Evolutionary conservation across 2,113 vertebrate genomes (phyloP).

Genomic region (Oenanthe oenanthe): DNA sequence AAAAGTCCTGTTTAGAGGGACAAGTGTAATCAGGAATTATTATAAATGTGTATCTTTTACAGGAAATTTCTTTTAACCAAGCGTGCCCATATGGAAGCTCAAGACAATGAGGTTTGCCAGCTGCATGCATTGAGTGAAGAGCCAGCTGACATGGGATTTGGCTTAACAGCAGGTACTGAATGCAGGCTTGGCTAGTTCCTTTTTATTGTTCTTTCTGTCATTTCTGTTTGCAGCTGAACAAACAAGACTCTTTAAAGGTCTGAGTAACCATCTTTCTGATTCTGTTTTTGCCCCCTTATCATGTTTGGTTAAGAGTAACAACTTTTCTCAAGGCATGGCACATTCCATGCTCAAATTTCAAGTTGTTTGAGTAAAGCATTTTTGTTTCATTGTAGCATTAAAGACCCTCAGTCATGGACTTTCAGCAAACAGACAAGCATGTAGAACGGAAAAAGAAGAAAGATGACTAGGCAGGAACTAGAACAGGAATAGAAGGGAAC

Average conservation of each 20-base stretch:
- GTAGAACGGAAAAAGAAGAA: neutral
- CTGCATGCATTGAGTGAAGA: constrained; percentile 87
- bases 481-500: neutral
- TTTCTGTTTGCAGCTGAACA: constrained; percentile 27
- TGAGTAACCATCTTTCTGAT: neutral
- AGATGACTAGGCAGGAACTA: neutral
- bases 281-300: neutral
- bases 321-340: neutral
- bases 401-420: neutral
- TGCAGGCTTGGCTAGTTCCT: neutral
- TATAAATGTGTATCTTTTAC: constrained; percentile 3
- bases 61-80: constrained; percentile 97
- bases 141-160: constrained; percentile 81
- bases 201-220: neutral
- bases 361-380: neutral
- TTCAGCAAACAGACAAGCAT: neutral
- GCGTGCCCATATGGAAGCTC: constrained; percentile 79
- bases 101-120: constrained; percentile 85
- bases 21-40: neutral
- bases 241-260: neutral
- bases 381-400: neutral
- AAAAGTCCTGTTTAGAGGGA: neutral
- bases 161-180: constrained; percentile 79
- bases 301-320: neutral
- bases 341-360: neutral